phyloP scores from a whole-genome alignment of 2,113 vertebrate species.

The Saguinus midas region DNA sequence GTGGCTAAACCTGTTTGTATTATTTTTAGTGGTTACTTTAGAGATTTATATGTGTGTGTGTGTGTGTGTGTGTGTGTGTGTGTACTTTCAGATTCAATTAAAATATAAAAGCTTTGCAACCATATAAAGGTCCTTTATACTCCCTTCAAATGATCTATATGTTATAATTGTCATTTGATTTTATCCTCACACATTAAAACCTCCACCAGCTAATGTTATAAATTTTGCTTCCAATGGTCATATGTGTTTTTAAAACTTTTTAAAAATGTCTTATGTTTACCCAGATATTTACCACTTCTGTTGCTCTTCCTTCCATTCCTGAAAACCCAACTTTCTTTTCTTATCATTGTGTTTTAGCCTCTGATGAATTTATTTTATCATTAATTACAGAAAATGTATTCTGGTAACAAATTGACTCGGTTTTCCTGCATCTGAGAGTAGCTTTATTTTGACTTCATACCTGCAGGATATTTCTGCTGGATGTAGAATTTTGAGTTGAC shows the following conservation, averaged over 20 bases:
- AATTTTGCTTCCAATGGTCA: background rate
- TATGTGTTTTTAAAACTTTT: background rate
- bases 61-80: too few relatives aligned
- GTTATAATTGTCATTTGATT: background rate
- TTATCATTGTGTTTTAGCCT: background rate
- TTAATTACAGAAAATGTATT: background rate
- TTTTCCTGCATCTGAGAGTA: slow-evolving; percentile 9
- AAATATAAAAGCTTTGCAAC: background rate
- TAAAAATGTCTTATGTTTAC: background rate
- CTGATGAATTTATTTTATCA: background rate
- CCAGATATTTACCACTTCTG: background rate
- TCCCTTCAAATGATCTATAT: background rate
- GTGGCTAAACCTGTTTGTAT: background rate
- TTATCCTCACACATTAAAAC: background rate
- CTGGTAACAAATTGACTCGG: background rate
- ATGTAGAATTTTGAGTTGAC: background rate
- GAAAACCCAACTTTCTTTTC: background rate
- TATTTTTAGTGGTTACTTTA: background rate
- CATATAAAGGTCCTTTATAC: background rate
- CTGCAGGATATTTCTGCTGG: background rate
- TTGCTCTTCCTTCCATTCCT: background rate
- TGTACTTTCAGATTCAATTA: background rate
- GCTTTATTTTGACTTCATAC: background rate
- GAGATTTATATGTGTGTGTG: background rate
- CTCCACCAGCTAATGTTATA: background rate